A percentile compares a stretch with the other conserved stretches of the same genome.
Conservation (phyloP, 2,797 vertebrate species). For the Ciconia nigra region DNA sequence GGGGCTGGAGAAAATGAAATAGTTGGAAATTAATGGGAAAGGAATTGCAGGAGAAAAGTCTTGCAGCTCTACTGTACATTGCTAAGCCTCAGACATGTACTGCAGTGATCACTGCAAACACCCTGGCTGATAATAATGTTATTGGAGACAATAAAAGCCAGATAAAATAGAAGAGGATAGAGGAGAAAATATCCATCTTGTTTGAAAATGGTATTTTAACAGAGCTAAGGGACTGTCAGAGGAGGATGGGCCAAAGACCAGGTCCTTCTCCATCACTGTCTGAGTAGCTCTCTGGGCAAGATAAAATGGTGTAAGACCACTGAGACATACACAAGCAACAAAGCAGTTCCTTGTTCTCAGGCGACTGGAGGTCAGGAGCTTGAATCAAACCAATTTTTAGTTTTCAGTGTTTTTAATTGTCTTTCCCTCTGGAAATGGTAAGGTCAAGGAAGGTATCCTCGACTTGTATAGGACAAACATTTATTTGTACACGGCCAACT, state of each 20-base stretch:
- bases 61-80: neutral
- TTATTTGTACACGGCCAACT: neutral
- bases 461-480: neutral
- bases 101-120: neutral
- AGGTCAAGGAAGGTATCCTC: neutral
- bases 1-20: neutral
- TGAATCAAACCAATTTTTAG: neutral
- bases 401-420: neutral
- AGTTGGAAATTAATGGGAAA: conserved; percentile 28
- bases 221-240: neutral
- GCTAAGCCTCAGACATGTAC: neutral
- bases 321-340: neutral
- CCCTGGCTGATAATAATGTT: neutral
- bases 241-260: neutral
- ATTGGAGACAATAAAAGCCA: neutral
- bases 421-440: neutral
- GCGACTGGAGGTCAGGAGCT: neutral
- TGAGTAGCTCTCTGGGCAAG: neutral
- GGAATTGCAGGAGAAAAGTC: conserved; percentile 12
- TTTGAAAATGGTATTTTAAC: neutral
- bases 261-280: neutral
- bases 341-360: neutral
- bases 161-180: neutral
- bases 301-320: neutral
- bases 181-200: neutral